A percentile compares a stretch with the other conserved stretches of the same genome.
phyloP scores from a whole-genome alignment of 2,797 vertebrate species.

The Coreius guichenoti region DNA sequence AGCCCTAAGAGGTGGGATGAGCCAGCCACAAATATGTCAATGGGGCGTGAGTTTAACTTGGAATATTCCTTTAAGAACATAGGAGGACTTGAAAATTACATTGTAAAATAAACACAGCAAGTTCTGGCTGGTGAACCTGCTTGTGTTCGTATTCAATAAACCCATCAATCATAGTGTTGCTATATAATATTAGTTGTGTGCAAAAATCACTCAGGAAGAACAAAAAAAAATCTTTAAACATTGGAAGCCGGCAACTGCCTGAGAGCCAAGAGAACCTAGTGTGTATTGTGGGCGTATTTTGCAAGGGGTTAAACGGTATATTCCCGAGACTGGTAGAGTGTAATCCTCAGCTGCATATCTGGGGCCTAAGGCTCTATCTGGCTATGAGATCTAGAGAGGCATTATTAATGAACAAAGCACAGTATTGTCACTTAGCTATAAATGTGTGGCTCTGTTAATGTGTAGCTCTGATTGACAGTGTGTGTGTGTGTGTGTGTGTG shows the following conservation, averaged over 20 bases:
- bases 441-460: conserved; percentile 81
- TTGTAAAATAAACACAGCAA: conserved; percentile 22
- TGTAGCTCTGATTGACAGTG: conserved; percentile 75
- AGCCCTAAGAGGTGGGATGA: neutral
- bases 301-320: conserved; percentile 44
- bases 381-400: conserved; percentile 62
- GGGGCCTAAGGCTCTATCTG: conserved; percentile 69
- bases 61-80: conserved; percentile 17
- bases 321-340: conserved; percentile 63
- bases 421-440: conserved; percentile 79
- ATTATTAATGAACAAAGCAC: conserved; percentile 73
- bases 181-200: conserved; percentile 3
- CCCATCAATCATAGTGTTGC: neutral
- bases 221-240: conserved; percentile 13
- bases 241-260: neutral
- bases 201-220: neutral
- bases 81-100: neutral
- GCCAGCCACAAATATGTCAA: conserved; percentile 15
- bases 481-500: conserved; percentile 37
- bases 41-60: conserved; percentile 11
- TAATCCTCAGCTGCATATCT: conserved; percentile 54
- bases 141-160: conserved; percentile 4
- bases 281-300: conserved; percentile 34
- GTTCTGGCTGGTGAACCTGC: conserved; percentile 19
- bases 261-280: conserved; percentile 1